Evolutionary conservation across 2,797 vertebrate genomes (phyloP).

Genomic region (Nothura maculosa): DNA sequence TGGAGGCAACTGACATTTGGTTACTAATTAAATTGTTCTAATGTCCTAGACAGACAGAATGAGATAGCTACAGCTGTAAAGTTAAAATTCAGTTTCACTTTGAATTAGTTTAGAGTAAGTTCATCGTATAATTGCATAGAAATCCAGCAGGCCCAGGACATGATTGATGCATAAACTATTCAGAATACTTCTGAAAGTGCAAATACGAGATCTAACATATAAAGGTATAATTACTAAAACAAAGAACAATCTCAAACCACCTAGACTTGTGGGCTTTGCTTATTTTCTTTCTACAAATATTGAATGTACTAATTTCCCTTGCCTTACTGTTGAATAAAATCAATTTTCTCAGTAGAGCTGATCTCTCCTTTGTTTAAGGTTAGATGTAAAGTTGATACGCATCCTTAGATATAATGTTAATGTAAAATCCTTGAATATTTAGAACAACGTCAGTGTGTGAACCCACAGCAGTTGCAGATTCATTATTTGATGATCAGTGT

Average conservation of each 20-base stretch:
- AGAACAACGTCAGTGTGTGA: constrained; percentile 72
- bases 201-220: constrained; percentile 80
- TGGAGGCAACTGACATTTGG: constrained; percentile 40
- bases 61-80: constrained; percentile 18
- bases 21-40: constrained; percentile 59
- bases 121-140: constrained; percentile 54
- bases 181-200: constrained; percentile 76
- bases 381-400: constrained; percentile 80
- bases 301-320: constrained; percentile 87
- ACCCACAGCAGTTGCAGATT: constrained; percentile 65
- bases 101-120: constrained; percentile 71
- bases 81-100: constrained; percentile 70
- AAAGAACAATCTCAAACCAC: constrained; percentile 83
- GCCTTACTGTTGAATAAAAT: constrained; percentile 84
- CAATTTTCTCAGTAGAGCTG: constrained; percentile 84
- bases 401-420: constrained; percentile 78
- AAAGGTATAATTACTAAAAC: constrained; percentile 85
- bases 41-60: constrained; percentile 37
- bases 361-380: constrained; percentile 85
- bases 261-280: constrained; percentile 80
- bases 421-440: constrained; percentile 80
- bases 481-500: constrained; percentile 77
- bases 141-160: constrained; percentile 58
- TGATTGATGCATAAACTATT: constrained; percentile 64
- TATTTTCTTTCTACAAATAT: constrained; percentile 87